Conservation (phyloP, 2,888 invertebrate species). For the Alsophila aescularia region DNA sequence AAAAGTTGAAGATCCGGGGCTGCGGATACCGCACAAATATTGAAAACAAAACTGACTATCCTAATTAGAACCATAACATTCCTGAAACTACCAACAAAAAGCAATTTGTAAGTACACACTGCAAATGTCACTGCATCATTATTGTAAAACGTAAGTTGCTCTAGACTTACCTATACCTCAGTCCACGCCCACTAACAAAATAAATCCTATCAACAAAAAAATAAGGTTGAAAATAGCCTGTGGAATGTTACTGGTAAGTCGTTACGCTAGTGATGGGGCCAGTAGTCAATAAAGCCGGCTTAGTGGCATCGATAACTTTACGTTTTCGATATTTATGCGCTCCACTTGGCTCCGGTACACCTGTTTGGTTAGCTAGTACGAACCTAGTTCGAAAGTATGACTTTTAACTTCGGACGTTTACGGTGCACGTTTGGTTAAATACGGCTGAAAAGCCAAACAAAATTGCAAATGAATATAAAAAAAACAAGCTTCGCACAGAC, state of each 20-base stretch:
- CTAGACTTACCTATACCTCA: conserved; percentile 52
- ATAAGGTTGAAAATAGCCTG: conserved; percentile 45
- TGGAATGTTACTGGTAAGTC: conserved; percentile 40
- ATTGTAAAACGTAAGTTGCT: conserved; percentile 65
- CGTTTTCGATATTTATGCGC: conserved; percentile 76
- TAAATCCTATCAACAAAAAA: conserved; percentile 31
- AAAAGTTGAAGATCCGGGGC: no score
- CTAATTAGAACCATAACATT: no score
- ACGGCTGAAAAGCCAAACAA: no score
- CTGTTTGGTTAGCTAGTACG: conserved; percentile 54
- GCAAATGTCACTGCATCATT: conserved; percentile 70
- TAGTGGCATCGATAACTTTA: conserved; percentile 81
- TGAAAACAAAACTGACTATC: no score
- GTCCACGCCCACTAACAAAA: conserved; percentile 30
- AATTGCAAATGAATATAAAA: no score
- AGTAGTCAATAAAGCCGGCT: conserved; percentile 77
- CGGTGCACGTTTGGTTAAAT: background rate
- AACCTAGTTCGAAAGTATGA: conserved; percentile 12
- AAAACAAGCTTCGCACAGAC: no score
- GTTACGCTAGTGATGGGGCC: conserved; percentile 60
- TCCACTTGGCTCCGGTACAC: conserved; percentile 68
- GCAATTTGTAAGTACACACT: conserved; percentile 35
- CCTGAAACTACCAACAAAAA: background rate
- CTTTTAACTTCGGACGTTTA: background rate
- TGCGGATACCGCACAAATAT: no score